Conservation (phyloP, 2,888 invertebrate genomes). For the Sturmia bella region DNA sequence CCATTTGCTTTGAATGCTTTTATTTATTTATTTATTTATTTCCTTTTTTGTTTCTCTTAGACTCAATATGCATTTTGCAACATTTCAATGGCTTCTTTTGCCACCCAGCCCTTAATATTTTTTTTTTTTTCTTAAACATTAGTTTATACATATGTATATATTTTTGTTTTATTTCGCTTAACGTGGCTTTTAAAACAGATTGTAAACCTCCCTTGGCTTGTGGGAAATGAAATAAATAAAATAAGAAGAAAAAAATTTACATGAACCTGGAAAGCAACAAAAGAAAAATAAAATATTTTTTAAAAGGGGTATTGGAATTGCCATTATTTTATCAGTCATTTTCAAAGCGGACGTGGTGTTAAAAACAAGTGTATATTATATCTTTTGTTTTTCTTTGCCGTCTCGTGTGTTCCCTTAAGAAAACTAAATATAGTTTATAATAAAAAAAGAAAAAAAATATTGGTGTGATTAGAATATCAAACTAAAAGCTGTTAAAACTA, state of each 20-base stretch:
- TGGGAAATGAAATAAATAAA: neutral
- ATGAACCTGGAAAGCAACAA: constrained; percentile 5
- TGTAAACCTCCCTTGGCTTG: constrained; percentile 41
- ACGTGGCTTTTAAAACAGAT: neutral
- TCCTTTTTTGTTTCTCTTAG: constrained; percentile 1
- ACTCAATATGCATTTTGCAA: constrained; percentile 49
- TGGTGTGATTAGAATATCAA: neutral
- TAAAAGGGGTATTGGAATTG: constrained; percentile 61
- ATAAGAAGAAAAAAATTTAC: constrained; percentile 8
- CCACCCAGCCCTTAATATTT: constrained; percentile 31
- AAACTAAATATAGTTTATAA: neutral
- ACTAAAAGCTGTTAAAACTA: neutral
- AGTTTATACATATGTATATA: constrained; percentile 27
- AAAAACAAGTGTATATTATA: constrained; percentile 57
- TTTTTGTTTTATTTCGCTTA: constrained; percentile 10
- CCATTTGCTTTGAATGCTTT: neutral
- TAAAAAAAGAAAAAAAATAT: constrained; percentile 16
- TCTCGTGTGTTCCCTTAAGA: too few relatives aligned
- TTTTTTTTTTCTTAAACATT: constrained; percentile 1
- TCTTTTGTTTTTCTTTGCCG: neutral
- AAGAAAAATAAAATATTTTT: constrained; percentile 5
- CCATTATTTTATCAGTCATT: constrained; percentile 59
- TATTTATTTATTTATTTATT: constrained; percentile 1
- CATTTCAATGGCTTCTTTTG: constrained; percentile 71
- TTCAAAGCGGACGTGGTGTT: constrained; percentile 63